Evolutionary conservation across 1,140 invertebrate species (phyloP), one percentile per base, ranked within the genome.

Genomic region (Belonocnema kinseyi): DNA sequence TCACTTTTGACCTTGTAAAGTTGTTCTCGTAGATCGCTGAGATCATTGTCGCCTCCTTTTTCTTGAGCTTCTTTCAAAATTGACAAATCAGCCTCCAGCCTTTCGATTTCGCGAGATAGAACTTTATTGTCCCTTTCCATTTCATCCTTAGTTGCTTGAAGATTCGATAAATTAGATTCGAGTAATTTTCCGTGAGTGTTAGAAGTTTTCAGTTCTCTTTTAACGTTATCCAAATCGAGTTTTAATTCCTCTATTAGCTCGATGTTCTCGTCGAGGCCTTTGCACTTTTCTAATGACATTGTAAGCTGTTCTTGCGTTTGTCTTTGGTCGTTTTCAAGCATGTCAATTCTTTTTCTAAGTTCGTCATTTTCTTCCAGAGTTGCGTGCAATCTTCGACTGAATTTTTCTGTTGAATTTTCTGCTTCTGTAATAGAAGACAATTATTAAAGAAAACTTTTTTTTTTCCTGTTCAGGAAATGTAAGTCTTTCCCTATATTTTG

Each of bases 351-450:
- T 13, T 76, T 82, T 5, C 85, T 73, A 1, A 90, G 71, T 10
- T 87, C 83, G 2, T 84, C 83, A 26, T 90, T 90, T 61, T 90
- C 89, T 8, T 89, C 85, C 13, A 88, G 40, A 11, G 83, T 77
- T 0, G 53, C 19, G 50, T 84, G 82, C 33, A 90, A 40, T 16
- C 80, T 77, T n/a, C 82, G 77, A 40, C 78, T 82, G 1, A 87
- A 40, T 50, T 83, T 80, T 66, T 85, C 83, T 16, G 80, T 72
- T 21, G 82, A 66, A 46, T 76, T 72, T 17, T 86, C 82, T 33
- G 85, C 83, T n/a, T 85, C 82, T 46, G 40, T 11, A 46, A 46
- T 46, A 11, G 10, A 46, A 46, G 10, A 46, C 10, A 46, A 46
- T 46, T 46, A 46, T 46, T 26, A 26, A 3, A n/a, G n/a, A n/a